These are phyloP conservation scores for Pithys albifrons DNA, from an alignment of 2,113 vertebrate species.

Conservation along the genomic window DNA sequence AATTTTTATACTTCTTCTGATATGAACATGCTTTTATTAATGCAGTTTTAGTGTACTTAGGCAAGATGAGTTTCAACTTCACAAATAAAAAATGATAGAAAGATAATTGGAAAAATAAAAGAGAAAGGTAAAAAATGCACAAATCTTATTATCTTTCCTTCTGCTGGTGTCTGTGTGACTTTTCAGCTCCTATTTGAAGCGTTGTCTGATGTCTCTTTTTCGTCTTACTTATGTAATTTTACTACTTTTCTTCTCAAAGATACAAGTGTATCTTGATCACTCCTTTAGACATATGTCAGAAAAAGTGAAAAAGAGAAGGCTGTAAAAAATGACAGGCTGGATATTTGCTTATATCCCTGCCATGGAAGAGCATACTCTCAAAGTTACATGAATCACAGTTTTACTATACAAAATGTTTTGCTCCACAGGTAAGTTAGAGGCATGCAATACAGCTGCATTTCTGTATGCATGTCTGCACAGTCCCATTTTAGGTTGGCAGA, in stretches of 20 bases:
- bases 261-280: not conserved
- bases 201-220: conserved; percentile 2
- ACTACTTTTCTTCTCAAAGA: conserved; percentile 19
- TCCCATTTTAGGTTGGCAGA: not conserved
- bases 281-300: conserved; percentile 7
- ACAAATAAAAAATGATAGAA: not conserved
- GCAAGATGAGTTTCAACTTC: not conserved
- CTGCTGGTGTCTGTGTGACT: not conserved
- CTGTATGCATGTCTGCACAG: not conserved
- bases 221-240: not conserved
- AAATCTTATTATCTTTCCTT: not conserved
- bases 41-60: not conserved
- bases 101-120: not conserved
- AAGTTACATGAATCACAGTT: not conserved
- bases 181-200: conserved; percentile 28
- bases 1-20: not conserved
- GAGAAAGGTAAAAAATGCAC: not conserved
- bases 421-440: not conserved
- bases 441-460: not conserved
- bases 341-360: not conserved
- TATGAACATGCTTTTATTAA: not conserved
- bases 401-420: not conserved
- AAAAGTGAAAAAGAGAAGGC: not conserved
- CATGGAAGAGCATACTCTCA: not conserved
- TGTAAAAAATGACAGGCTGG: not conserved